These are phyloP conservation scores for Triplophysa rosa DNA, from an alignment of 2,113 vertebrate genomes.

Conservation along the genomic window DNA sequence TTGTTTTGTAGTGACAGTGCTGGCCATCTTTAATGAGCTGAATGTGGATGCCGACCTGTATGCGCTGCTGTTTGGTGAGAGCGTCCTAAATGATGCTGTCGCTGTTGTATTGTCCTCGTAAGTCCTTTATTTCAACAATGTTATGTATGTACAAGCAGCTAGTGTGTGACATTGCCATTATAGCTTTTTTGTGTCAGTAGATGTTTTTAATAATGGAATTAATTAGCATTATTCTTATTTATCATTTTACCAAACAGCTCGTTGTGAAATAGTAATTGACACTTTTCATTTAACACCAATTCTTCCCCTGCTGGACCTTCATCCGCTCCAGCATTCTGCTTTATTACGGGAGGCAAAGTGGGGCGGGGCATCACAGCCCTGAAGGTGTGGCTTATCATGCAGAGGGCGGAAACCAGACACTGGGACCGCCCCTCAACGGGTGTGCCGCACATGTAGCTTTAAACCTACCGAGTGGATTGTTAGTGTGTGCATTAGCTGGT, in stretches of 20 bases:
- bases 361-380: conserved; percentile 41
- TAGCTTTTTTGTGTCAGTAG: too few species aligned
- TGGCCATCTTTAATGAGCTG: conserved; percentile 98
- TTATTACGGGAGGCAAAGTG: conserved; percentile 57
- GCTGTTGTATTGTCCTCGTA: conserved; percentile 97
- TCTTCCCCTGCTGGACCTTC: conserved; percentile 47
- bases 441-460: conserved; percentile 56
- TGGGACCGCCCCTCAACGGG: conserved; percentile 56
- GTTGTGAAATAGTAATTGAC: conserved; percentile 21
- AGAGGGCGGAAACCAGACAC: conserved; percentile 52
- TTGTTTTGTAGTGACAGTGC: conserved; percentile 87
- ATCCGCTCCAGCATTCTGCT: conserved; percentile 65
- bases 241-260: neutral
- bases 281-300: conserved; percentile 48
- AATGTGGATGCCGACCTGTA: conserved; percentile 97
- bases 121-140: conserved; percentile 66
- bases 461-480: conserved; percentile 45
- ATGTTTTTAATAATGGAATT: too few species aligned
- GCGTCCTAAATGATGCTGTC: conserved; percentile 96
- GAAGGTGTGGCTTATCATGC: conserved; percentile 53
- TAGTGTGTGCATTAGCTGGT: conserved; percentile 60
- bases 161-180: too few species aligned
- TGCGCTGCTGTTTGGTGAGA: conserved; percentile 95
- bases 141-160: neutral
- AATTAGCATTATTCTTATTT: too few species aligned